A percentile compares a stretch with the other conserved stretches of the same genome.
phyloP scores from a whole-genome alignment of 2,113 vertebrate genomes.

The Butorides virescens region DNA sequence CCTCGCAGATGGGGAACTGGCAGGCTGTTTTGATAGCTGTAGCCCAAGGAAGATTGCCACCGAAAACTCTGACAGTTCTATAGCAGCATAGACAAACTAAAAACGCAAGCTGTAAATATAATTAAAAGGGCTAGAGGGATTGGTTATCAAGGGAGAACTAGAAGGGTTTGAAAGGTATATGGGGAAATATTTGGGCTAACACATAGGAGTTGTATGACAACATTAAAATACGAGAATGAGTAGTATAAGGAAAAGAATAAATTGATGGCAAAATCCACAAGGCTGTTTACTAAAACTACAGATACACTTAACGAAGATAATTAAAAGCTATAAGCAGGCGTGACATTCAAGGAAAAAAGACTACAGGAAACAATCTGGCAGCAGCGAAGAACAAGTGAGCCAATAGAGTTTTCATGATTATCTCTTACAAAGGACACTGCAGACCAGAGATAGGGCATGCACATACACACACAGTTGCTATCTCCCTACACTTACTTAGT shows the following conservation, averaged over 20 bases:
- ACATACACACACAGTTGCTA: too few relatives aligned
- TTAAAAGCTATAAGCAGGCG: neutral
- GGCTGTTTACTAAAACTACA: neutral
- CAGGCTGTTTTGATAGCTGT: neutral
- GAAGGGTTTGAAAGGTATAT: conserved; percentile 6
- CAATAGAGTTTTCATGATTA: neutral
- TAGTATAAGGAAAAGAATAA: neutral
- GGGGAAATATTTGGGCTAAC: conserved; percentile 39
- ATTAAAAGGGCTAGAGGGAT: neutral
- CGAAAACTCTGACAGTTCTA: neutral
- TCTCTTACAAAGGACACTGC: neutral
- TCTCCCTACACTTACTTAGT: too few relatives aligned
- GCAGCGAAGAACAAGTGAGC: neutral
- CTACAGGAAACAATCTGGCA: neutral
- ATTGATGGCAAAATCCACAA: neutral
- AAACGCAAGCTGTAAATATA: neutral
- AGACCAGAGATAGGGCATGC: rapidly evolving
- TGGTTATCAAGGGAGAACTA: neutral
- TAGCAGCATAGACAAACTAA: neutral
- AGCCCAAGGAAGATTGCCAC: neutral
- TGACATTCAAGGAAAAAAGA: neutral
- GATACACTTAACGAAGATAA: neutral
- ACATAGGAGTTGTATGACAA: neutral
- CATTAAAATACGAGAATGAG: neutral
- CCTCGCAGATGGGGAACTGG: conserved; percentile 11